Evolutionary conservation across 2,113 vertebrate species (phyloP), one percentile per base, ranked within the genome.

Genomic region (Neopipo cinnamomea): DNA sequence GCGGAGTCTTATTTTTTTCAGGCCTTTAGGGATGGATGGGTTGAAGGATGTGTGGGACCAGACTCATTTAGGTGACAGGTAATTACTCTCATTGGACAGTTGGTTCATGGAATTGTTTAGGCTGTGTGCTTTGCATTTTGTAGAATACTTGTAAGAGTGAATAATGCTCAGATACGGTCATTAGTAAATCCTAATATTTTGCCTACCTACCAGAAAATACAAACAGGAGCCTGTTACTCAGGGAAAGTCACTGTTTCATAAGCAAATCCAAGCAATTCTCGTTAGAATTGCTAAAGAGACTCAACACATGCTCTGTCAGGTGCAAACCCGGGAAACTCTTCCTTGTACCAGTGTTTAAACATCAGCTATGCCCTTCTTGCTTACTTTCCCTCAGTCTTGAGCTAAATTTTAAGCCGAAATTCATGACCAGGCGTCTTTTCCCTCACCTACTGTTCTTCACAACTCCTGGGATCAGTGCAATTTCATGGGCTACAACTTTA

Each of bases 1-100:
- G 74, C 86, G 94, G 73, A 37, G 46, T 88, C 79, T 85, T n/a
- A 31, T 70, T 92, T 91, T 94, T 96, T 96, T 53, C 65, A 88
- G 70, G 66, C 56, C 78, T 92, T 95, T 62, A 82, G 81, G 85
- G 90, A 87, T 53, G 46, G 80, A 88, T 85, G 23, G 30, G 11
- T 70, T 76, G 53, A 94, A 62, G 63, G 61, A 78, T 73, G 53
- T 7, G 63, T 95, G 12, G n/a, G 70, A 80, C 68, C 44, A 66
- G 63, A 56, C 53, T 71, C 88, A 71, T 88, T 72, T 85, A 65
- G 37, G 63, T 88, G 53, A 70, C 56, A 65, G 47, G 39, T 80
- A 89, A 95, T 94, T 91, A 89, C 49, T 80, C 66, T 92, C 28
- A 31, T 50, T 0, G 23, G 76, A 87, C 73, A 93, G 85, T n/a